Base-by-base conservation (phyloP, 2,113 vertebrate species). In the Sigmodon hispidus region DNA sequence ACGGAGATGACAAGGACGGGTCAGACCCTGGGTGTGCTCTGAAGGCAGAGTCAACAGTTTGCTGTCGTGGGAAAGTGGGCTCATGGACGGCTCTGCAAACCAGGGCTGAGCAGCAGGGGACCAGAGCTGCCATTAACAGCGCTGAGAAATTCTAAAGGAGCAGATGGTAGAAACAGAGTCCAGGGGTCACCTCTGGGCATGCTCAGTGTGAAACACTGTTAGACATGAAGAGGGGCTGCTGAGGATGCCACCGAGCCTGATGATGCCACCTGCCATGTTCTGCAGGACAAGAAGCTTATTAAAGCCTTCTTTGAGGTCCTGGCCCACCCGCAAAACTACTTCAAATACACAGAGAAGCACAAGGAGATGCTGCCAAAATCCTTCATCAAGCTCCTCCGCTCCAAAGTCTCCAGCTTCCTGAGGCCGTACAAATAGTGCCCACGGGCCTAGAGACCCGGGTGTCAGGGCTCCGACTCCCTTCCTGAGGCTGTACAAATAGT, bases 271-370 rank as follows among this genome's bases (percentile, higher is more conserved):
- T 76, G 63, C 93, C 72, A 95, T 95, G 96, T 96, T 91, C 92
- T 8, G 0, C 98, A 99, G 99, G 99, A 99, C 98, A 99, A 99
- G 99, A 99, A 99, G 98, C 98, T 99, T 98, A 99, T 99, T 98
- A 99, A 99, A 98, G 99, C 99, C 96, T 99, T 99, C 98, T 99
- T 99, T 0, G 99, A 99, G 1, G 99, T 99, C 97, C 98, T 99
- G 98, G 99, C 99, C 0, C 99, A 99, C 95, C 99, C 99, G 90
- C 99, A 99, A 98, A 99, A 99, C 99, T 99, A 99, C 98, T 99
- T 99, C 98, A 99, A 99, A 98, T 99, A 99, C 98, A 99, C 99
- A 3, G 99, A 99, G 98, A 99, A 99, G 96, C 99, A 99, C 98
- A 99, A 99, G 97, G 99, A 99, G 98, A 99, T 99, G 99, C 98